These are phyloP conservation scores for Danaus plexippus DNA, from an alignment of 1,140 invertebrate species.

Conservation along the genomic window DNA sequence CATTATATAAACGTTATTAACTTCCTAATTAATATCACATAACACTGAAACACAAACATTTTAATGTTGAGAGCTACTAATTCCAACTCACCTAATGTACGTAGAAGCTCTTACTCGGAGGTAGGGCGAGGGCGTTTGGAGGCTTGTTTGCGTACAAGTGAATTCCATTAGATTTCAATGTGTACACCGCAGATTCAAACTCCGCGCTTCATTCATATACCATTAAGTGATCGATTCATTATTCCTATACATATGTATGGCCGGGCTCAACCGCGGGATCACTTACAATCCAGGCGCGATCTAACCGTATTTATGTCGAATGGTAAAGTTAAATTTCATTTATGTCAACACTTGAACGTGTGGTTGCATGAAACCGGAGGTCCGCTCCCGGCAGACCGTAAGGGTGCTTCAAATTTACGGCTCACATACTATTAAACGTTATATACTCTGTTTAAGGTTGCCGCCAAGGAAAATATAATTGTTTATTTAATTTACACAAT, in stretches of 20 bases:
- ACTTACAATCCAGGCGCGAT: conserved; percentile 23
- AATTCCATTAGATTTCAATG: conserved; percentile 66
- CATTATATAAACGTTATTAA: no score
- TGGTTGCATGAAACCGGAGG: conserved; percentile 13
- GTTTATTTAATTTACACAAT: no score
- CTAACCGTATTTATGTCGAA: conserved; percentile 28
- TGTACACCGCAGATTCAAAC: conserved; percentile 52
- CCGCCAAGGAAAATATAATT: no score
- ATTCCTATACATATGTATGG: conserved; percentile 52
- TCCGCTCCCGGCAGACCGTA: no score
- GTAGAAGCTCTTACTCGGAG: conserved; percentile 24
- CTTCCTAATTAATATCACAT: no score
- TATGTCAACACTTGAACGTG: conserved; percentile 23
- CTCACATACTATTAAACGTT: no score
- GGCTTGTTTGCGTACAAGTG: conserved; percentile 68
- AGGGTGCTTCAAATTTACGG: no score
- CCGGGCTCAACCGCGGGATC: conserved; percentile 26
- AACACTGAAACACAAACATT: no score
- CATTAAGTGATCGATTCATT: conserved; percentile 67
- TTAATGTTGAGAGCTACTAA: neutral
- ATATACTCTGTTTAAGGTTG: no score
- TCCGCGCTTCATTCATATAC: conserved; percentile 64
- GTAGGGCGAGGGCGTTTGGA: conserved; percentile 46
- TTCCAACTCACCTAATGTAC: conserved; percentile 10
- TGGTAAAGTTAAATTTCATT: conserved; percentile 22